Evolutionary conservation across 2,797 vertebrate species (phyloP).

Genomic region (Morelia viridis): DNA sequence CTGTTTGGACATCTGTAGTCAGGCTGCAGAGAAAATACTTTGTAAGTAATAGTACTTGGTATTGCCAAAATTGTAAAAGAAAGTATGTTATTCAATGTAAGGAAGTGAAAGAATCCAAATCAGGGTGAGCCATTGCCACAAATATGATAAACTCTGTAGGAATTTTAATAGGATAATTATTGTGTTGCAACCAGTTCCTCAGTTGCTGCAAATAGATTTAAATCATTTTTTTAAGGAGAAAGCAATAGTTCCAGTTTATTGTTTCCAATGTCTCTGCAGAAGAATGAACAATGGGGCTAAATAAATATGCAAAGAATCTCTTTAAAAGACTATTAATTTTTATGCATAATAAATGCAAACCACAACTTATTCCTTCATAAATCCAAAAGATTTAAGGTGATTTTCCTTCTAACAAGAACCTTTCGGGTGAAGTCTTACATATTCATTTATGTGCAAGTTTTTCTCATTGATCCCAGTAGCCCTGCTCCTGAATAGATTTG

Average conservation of each 20-base stretch:
- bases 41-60: background rate
- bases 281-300: constrained; percentile 11
- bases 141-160: background rate
- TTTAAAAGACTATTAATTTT: constrained; percentile 53
- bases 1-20: background rate
- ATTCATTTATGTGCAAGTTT: background rate
- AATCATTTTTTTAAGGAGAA: background rate
- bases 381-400: constrained; percentile 22
- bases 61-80: background rate
- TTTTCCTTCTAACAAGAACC: background rate
- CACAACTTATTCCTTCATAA: constrained; percentile 43
- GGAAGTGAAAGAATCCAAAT: background rate
- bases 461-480: background rate
- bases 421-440: background rate
- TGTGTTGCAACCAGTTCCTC: background rate
- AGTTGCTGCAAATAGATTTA: background rate
- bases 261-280: constrained; percentile 40
- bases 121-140: background rate
- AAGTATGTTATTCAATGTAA: background rate
- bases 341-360: constrained; percentile 50
- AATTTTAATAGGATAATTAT: background rate
- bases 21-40: background rate
- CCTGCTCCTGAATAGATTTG: background rate
- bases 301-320: constrained; percentile 28
- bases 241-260: background rate